Percentiles rank a stretch among this genome's conserved stretches.
phyloP scores from a whole-genome alignment of 1,140 invertebrate species.

The Diuraphis noxia region DNA sequence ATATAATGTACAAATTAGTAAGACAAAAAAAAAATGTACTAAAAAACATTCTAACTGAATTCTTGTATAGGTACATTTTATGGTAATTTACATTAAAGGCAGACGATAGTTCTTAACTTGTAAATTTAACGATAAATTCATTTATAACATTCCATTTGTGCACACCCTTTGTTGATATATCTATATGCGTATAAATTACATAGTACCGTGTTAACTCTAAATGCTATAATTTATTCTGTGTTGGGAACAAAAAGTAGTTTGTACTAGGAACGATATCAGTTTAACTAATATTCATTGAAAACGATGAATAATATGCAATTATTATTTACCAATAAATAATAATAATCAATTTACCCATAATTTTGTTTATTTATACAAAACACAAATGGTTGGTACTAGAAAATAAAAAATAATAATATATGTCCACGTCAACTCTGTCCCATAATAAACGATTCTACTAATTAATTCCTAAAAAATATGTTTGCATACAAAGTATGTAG shows the following conservation, averaged over 20 bases:
- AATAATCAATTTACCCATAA: too few species aligned
- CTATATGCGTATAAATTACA: neutral
- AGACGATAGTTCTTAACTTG: neutral
- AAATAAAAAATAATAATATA: neutral
- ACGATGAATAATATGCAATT: neutral
- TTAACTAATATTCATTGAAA: neutral
- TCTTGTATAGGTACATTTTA: neutral
- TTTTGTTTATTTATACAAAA: neutral
- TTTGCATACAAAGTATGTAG: neutral
- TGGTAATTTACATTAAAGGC: neutral
- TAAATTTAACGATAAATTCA: conserved; percentile 6
- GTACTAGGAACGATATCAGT: neutral
- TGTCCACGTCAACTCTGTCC: neutral
- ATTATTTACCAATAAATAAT: neutral
- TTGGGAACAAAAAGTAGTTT: neutral
- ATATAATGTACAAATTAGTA: too few species aligned
- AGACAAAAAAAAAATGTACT: neutral
- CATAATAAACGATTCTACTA: neutral
- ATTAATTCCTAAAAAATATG: neutral
- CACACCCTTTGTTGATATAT: neutral
- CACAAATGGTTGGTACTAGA: neutral
- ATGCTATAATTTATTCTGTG: neutral
- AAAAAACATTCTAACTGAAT: neutral
- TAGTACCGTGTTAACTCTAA: neutral
- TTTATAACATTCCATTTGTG: neutral